These are phyloP conservation scores for Schizopygopsis malacanthus DNA, from an alignment of 2,797 vertebrate species.

Conservation along the genomic window DNA sequence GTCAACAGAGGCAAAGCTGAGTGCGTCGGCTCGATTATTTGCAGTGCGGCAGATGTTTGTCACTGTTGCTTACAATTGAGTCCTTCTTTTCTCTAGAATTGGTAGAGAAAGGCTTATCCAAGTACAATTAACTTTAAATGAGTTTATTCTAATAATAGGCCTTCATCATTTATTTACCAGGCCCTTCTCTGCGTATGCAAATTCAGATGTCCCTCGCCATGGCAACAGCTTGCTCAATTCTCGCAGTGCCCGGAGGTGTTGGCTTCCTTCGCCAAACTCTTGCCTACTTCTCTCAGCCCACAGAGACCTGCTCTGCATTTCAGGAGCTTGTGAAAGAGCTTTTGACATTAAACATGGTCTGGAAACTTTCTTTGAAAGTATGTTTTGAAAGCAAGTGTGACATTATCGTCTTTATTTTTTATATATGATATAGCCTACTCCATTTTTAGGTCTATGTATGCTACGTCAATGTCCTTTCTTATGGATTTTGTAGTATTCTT, in stretches of 20 bases:
- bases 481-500: neutral
- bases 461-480: neutral
- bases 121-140: constrained; percentile 70
- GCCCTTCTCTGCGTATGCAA: constrained; percentile 70
- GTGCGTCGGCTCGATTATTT: neutral
- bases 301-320: constrained; percentile 27
- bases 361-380: neutral
- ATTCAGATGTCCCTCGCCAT: constrained; percentile 82
- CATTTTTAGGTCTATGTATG: neutral
- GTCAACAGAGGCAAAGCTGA: constrained; percentile 25
- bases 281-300: constrained; percentile 44
- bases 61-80: constrained; percentile 1
- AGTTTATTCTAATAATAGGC: constrained; percentile 81
- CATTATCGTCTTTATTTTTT: neutral
- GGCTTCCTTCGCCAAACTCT: constrained; percentile 59
- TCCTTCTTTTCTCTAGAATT: neutral
- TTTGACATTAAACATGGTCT: neutral
- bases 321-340: constrained; percentile 16
- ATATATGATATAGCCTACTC: neutral
- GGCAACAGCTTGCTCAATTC: constrained; percentile 76
- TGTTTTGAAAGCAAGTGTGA: neutral
- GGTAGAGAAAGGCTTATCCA: constrained; percentile 17
- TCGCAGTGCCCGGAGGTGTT: constrained; percentile 66
- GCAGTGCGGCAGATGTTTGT: constrained; percentile 26
- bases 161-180: constrained; percentile 85